Base-by-base conservation (phyloP, 1,140 invertebrate species). In the Wiebesia pumilae region DNA sequence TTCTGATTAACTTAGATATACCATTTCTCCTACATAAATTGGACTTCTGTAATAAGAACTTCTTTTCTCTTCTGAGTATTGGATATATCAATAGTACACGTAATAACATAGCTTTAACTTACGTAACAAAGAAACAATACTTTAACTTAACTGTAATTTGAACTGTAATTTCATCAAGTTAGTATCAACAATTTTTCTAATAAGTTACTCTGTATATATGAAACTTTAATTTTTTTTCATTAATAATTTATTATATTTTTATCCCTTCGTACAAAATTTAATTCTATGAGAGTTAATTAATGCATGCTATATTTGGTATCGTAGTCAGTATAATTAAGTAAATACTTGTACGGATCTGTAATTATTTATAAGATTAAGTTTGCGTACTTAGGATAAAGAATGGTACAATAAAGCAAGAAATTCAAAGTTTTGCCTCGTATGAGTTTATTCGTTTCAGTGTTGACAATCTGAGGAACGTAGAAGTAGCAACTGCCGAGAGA, bases 341-440 rank as follows among this genome's bases (percentile, higher is more conserved):
- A 27, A 62, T 62, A 62, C 3, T 62, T 62, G 3, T 62, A 27
- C 19, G n/a, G n/a, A n/a, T 4, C 12, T n/a, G n/a, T 65, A 30
- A 65, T 65, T 65, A 65, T 65, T 65, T n/a, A 30, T 30, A 30
- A 65, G 24, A 65, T 65, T 30, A 65, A n/a, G 27, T 65, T 4
- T 65, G 62, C 62, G 24, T 65, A 65, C n/a, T n/a, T 65, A n/a
- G n/a, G 24, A 65, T 65, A 65, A 65, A 65, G n/a, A 65, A 65
- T 65, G 27, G 1, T n/a, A 14, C 7, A 65, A 65, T 65, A 65
- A 65, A 65, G n/a, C 3, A 65, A n/a, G 27, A 30, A 65, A 65
- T 65, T 65, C n/a, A 65, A 65, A 65, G 62, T 65, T 65, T 65
- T 65, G 62, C n/a, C 24, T 3, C 4, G n/a, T 14, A 65, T 54